Evolutionary conservation across 2,888 invertebrate genomes (phyloP), one percentile per base, ranked within the genome.

Genomic region (Hymenopus coronatus): DNA sequence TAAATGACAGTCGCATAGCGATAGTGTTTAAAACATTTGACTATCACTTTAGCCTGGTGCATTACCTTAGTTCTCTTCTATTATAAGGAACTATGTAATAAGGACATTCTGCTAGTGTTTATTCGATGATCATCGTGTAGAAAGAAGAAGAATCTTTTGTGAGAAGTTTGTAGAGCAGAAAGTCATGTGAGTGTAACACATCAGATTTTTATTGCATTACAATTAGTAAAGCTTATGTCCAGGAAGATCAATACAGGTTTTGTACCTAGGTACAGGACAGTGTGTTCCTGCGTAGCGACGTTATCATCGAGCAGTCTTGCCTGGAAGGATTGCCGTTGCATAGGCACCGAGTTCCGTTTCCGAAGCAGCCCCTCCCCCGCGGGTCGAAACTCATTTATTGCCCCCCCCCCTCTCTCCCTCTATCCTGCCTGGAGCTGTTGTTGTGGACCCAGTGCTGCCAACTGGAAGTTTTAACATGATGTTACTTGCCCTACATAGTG

Each of bases 341-440:
- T 87, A 87, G 82, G 82, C 87, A 87, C 81, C 1, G 54, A 81
- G 87, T 87, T 87, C 82, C 87, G 87, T 87, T 87, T 87, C 87
- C 87, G 87, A 87, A 87, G 33, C 25, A 14, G n/a, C 88, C 87
- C 90, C 86, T 90, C 83, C 82, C 90, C 88, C 84, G 82, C 82
- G 83, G 87, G 88, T 89, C 89, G 87, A 87, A 85, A 88, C 88
- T 88, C 88, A 89, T 88, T 88, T 88, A 88, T 88, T 83, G 88
- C 85, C 89, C 81, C 85, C 83, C n/a, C n/a, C 86, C 85, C 30
- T 89, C 87, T 25, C 88, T 81, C 89, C 85, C 90, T 89, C 88
- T 85, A 46, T 70, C 88, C 70, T 8, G 86, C 89, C 85, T 30
- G 88, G 85, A 83, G 85, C 85, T 86, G 84, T 88, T 88, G 81